These are phyloP conservation scores for Mechanitis mazaeus DNA, from an alignment of 2,888 invertebrate genomes.

Conservation along the genomic window DNA sequence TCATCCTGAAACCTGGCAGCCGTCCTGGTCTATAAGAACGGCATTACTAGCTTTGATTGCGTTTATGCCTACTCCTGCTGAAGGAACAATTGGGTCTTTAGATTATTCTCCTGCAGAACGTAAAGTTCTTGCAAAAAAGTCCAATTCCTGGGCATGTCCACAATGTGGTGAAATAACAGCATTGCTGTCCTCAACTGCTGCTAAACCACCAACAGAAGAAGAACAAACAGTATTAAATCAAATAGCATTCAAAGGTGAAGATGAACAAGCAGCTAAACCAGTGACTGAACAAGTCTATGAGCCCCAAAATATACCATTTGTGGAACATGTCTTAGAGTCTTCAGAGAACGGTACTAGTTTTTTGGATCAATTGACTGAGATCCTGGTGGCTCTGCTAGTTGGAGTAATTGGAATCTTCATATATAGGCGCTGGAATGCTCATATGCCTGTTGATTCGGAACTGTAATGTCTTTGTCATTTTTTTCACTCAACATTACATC, in stretches of 20 bases:
- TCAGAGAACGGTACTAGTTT: constrained; percentile 57
- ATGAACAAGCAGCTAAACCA: constrained; percentile 57
- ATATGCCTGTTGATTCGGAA: constrained; percentile 48
- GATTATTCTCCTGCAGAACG: constrained; percentile 93
- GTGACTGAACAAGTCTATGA: constrained; percentile 53
- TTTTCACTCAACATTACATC: neutral
- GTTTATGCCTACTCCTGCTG: constrained; percentile 94
- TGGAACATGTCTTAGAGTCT: constrained; percentile 54
- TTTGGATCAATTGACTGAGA: constrained; percentile 64
- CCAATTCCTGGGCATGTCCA: constrained; percentile 56
- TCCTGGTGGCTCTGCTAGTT: constrained; percentile 61
- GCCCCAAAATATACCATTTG: constrained; percentile 34
- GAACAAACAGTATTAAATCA: constrained; percentile 68
- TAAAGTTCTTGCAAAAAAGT: constrained; percentile 86
- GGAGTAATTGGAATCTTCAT: constrained; percentile 66
- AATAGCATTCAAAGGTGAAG: constrained; percentile 72
- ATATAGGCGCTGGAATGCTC: constrained; percentile 63
- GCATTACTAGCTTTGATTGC: constrained; percentile 94
- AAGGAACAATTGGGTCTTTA: constrained; percentile 93
- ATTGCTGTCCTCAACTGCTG: constrained; percentile 64
- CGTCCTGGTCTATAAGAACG: constrained; percentile 97
- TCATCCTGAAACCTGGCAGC: constrained; percentile 99
- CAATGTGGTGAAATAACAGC: constrained; percentile 63
- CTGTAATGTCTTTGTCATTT: constrained; percentile 37
- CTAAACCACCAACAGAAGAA: constrained; percentile 68